A percentile compares a stretch with the other conserved stretches of the same genome.
Evolutionary conservation across 2,113 vertebrate species (phyloP).

Genomic region (Anoura caudifer): DNA sequence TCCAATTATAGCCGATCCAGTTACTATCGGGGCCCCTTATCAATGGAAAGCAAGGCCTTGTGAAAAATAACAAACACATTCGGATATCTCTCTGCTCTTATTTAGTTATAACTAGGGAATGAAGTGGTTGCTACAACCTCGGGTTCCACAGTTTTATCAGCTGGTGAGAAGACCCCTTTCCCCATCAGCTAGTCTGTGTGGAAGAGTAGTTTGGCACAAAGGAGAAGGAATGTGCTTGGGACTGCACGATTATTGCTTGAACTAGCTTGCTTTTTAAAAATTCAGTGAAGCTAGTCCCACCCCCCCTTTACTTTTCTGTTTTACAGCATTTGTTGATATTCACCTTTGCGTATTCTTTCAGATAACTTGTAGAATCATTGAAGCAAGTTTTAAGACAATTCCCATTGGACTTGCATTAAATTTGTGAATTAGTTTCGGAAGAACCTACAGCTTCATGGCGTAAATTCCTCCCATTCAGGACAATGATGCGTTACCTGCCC

Average conservation of each 20-base stretch:
- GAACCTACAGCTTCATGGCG: not conserved
- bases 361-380: not conserved
- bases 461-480: not conserved
- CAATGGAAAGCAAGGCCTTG: not conserved
- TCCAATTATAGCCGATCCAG: not conserved
- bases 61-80: not conserved
- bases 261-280: not conserved
- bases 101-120: not conserved
- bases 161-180: not conserved
- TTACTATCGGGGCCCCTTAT: not conserved
- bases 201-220: not conserved
- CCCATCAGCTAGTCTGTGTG: too few relatives aligned
- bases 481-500: not conserved
- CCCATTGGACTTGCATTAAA: not conserved
- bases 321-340: not conserved
- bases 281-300: not conserved
- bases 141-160: not conserved
- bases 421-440: not conserved
- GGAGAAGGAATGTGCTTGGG: rapidly evolving
- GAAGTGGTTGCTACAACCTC: not conserved
- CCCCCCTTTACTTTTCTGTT: not conserved
- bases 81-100: not conserved
- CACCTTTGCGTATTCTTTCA: not conserved
- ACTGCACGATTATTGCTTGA: not conserved
- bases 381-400: not conserved